Evolutionary conservation across 2,113 vertebrate genomes (phyloP).

Genomic region (Zapornia atra): DNA sequence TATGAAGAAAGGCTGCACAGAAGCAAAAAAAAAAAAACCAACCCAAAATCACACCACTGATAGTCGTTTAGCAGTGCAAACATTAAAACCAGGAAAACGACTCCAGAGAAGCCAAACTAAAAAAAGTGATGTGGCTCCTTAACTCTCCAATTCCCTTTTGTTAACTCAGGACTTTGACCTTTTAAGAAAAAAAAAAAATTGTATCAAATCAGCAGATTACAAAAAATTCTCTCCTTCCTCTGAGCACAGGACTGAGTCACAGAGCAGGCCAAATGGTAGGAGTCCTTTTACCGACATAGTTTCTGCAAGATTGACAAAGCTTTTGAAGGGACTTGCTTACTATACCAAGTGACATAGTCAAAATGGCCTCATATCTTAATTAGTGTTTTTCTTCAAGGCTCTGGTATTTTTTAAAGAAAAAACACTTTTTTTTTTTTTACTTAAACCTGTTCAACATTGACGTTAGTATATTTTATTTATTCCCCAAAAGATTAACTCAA

Average conservation of each 20-base stretch:
- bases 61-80: neutral
- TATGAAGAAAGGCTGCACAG: neutral
- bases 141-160: neutral
- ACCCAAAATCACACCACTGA: too few relatives aligned
- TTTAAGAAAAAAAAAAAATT: neutral
- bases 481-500: neutral
- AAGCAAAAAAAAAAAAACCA: neutral
- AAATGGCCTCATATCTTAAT: neutral
- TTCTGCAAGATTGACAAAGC: neutral
- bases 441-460: neutral
- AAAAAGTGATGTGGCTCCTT: neutral
- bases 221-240: neutral
- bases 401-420: neutral
- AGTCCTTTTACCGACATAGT: neutral
- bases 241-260: neutral
- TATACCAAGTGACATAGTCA: neutral
- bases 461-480: neutral
- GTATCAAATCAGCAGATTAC: neutral
- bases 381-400: neutral
- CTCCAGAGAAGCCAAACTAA: neutral
- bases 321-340: neutral
- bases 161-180: neutral
- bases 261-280: neutral
- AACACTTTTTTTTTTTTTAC: neutral
- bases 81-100: neutral